Conservation (phyloP, 2,888 invertebrate genomes). For the Melinopterus prodromus region DNA sequence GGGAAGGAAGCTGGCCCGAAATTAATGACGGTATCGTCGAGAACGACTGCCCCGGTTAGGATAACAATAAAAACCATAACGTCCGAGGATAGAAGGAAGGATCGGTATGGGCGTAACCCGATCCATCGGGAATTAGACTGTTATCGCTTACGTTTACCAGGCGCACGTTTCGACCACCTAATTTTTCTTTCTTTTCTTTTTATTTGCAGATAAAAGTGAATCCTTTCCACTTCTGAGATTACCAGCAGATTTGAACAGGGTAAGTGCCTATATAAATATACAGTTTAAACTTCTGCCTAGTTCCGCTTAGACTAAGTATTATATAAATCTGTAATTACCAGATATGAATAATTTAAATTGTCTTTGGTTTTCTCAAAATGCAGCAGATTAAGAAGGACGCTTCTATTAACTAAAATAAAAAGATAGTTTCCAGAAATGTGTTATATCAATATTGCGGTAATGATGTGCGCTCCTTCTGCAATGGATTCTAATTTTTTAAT, state of each 20-base stretch:
- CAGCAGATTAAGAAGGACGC: no score
- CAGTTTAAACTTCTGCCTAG: no score
- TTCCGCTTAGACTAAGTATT: no score
- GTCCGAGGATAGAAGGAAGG: neutral
- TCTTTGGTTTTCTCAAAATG: no score
- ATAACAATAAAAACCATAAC: neutral
- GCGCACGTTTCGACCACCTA: neutral
- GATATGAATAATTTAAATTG: no score
- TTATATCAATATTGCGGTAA: no score
- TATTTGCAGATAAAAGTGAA: neutral
- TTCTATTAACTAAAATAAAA: no score
- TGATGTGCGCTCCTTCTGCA: no score
- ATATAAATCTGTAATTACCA: no score
- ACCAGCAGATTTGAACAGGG: neutral
- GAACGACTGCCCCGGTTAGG: constrained; percentile 5
- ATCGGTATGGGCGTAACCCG: neutral
- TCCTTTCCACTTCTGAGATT: neutral
- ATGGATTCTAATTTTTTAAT: no score
- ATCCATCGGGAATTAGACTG: neutral
- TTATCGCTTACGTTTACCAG: neutral
- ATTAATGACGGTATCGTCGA: constrained; percentile 23
- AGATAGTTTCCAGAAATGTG: no score
- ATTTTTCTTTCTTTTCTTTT: neutral
- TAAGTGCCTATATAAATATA: neutral
- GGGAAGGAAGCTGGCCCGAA: constrained; percentile 19